Percentiles rank a stretch among this genome's conserved stretches.
phyloP scores from a whole-genome alignment of 2,888 invertebrate genomes.

The Microctonus brassicae region DNA sequence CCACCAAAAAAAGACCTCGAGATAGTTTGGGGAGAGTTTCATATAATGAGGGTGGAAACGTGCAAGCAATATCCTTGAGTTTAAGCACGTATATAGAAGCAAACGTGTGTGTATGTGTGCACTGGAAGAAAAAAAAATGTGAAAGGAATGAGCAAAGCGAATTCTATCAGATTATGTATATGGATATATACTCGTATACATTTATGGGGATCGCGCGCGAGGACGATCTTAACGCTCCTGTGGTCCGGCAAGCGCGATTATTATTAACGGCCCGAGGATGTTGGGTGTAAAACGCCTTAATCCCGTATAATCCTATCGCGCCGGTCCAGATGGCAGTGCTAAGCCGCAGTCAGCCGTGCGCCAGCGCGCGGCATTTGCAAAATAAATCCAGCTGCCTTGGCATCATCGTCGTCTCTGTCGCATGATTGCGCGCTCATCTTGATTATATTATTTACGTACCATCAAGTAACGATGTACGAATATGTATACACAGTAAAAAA shows the following conservation, averaged over 20 bases:
- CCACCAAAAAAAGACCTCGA: neutral
- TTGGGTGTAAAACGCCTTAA: slow-evolving; percentile 52
- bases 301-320: slow-evolving; percentile 56
- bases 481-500: too few relatives aligned
- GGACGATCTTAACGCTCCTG: slow-evolving; percentile 20
- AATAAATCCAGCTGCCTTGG: slow-evolving; percentile 1
- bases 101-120: neutral
- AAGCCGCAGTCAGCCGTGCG: slow-evolving; percentile 35
- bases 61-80: neutral
- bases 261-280: slow-evolving; percentile 53
- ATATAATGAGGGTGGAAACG: neutral
- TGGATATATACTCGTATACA: neutral
- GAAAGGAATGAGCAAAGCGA: neutral
- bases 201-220: neutral
- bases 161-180: slow-evolving; percentile 23
- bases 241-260: slow-evolving; percentile 39
- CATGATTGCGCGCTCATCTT: neutral
- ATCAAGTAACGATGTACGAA: neutral
- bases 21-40: neutral
- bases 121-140: neutral
- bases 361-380: too few relatives aligned
- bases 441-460: neutral
- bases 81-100: neutral
- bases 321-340: slow-evolving; percentile 52
- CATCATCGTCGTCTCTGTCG: neutral